A percentile compares a stretch with the other conserved stretches of the same genome.
phyloP scores from a whole-genome alignment of 2,113 vertebrate species.

The Electrona antarctica region DNA sequence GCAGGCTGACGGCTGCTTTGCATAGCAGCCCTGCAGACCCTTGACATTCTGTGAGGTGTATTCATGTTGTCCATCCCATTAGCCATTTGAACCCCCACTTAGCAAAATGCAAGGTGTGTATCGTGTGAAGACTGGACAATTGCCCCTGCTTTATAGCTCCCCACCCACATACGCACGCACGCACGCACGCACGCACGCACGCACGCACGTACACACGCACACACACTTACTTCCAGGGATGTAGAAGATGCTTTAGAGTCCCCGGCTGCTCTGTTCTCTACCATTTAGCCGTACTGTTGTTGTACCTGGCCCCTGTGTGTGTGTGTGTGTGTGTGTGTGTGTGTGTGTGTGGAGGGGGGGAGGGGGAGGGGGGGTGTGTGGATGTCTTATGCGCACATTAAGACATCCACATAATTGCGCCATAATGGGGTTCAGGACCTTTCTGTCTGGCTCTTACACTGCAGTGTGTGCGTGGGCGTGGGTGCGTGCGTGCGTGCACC shows the following conservation, averaged over 20 bases:
- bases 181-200: background rate
- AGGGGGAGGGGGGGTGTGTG: background rate
- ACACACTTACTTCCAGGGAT: background rate
- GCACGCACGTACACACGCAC: background rate
- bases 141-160: background rate
- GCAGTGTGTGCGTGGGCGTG: constrained; percentile 9
- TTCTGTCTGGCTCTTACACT: constrained; percentile 4
- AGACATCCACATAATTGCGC: constrained; percentile 35
- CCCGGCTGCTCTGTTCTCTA: no score
- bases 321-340: no score
- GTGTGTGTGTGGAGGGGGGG: background rate
- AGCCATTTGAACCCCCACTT: constrained; percentile 3
- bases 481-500: background rate
- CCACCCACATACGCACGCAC: constrained; percentile 11
- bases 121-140: background rate
- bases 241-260: background rate
- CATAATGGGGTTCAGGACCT: constrained; percentile 25
- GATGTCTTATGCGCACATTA: background rate
- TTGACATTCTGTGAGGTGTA: constrained; percentile 46
- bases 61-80: constrained; percentile 25
- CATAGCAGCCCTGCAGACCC: constrained; percentile 27
- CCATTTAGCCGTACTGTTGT: no score
- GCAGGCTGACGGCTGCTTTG: constrained; percentile 36
- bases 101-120: background rate
- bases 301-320: no score